These are phyloP conservation scores for Augochlorella aurata DNA, from an alignment of 2,888 invertebrate genomes.

Conservation along the genomic window DNA sequence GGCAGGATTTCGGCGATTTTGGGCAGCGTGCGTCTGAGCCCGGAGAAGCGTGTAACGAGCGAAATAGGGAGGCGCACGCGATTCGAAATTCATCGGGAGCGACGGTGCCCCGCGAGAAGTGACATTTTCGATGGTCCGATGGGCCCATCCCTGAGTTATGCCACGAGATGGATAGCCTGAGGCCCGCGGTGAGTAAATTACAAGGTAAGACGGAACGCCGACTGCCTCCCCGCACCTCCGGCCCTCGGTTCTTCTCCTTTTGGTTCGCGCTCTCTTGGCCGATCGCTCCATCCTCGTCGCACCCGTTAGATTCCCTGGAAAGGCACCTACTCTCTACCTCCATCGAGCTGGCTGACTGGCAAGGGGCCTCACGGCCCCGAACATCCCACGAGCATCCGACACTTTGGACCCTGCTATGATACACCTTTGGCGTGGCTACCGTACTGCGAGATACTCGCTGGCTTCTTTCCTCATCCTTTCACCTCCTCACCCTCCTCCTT, in stretches of 20 bases:
- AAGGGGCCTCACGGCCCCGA: constrained; percentile 61
- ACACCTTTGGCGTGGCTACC: constrained; percentile 74
- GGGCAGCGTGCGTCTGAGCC: neutral
- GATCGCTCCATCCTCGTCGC: constrained; percentile 33
- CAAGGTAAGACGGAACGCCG: constrained; percentile 79
- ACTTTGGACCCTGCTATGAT: constrained; percentile 73
- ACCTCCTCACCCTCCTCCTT: constrained; percentile 44
- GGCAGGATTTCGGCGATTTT: too few relatives aligned
- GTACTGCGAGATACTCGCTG: constrained; percentile 69
- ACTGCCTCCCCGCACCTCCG: constrained; percentile 65
- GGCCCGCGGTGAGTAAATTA: constrained; percentile 81
- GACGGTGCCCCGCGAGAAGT: constrained; percentile 59
- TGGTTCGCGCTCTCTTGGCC: constrained; percentile 53
- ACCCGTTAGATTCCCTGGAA: constrained; percentile 34
- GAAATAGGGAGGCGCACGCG: neutral
- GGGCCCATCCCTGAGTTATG: constrained; percentile 77
- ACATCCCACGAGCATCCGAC: constrained; percentile 72
- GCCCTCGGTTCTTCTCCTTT: constrained; percentile 38
- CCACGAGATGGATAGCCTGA: constrained; percentile 78
- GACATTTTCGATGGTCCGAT: constrained; percentile 72
- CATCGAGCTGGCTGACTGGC: constrained; percentile 50
- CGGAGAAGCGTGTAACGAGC: neutral
- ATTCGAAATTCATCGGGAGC: constrained; percentile 24
- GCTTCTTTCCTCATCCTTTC: constrained; percentile 51
- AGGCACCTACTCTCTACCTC: constrained; percentile 45